A percentile compares a stretch with the other conserved stretches of the same genome.
Evolutionary conservation across 92 coral and sea anemone genomes (phyloP).

Genomic region (Actinernus sp.): DNA sequence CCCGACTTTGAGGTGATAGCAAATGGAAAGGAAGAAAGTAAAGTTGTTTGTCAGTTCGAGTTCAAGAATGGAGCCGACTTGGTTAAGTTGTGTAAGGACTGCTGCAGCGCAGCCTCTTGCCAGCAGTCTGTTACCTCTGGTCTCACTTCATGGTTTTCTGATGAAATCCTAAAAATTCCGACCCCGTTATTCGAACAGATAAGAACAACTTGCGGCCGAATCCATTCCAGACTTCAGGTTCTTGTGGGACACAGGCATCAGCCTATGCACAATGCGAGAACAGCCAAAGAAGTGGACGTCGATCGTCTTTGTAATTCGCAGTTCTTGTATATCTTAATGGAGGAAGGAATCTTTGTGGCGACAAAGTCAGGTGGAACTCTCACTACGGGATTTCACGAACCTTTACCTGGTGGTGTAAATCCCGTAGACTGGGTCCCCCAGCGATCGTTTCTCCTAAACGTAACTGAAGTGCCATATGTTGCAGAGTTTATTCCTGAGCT

Average conservation of each 20-base stretch:
- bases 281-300: conserved; percentile 6
- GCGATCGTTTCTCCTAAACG: conserved; percentile 58
- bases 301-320: conserved; percentile 40
- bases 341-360: conserved; percentile 60
- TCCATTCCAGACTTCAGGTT: conserved; percentile 41
- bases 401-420: conserved; percentile 81
- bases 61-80: conserved; percentile 67
- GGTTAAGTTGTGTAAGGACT: conserved; percentile 37
- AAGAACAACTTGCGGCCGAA: conserved; percentile 17
- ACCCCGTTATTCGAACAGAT: conserved; percentile 35
- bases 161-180: conserved; percentile 78
- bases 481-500: not conserved
- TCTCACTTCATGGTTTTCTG: conserved; percentile 92
- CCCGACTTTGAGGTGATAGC: conserved; percentile 74
- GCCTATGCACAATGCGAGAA: conserved; percentile 2
- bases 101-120: conserved; percentile 39
- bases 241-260: conserved; percentile 71
- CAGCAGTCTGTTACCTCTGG: conserved; percentile 51
- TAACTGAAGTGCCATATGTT: conserved; percentile 20
- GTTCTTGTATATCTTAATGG: conserved; percentile 71
- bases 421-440: conserved; percentile 76
- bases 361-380: conserved; percentile 57
- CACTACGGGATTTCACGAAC: conserved; percentile 68
- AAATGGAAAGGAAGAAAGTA: conserved; percentile 40
- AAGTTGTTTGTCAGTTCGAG: conserved; percentile 84